Base-by-base conservation (phyloP, 2,888 invertebrate genomes). In the Synanthedon myopaeformis region DNA sequence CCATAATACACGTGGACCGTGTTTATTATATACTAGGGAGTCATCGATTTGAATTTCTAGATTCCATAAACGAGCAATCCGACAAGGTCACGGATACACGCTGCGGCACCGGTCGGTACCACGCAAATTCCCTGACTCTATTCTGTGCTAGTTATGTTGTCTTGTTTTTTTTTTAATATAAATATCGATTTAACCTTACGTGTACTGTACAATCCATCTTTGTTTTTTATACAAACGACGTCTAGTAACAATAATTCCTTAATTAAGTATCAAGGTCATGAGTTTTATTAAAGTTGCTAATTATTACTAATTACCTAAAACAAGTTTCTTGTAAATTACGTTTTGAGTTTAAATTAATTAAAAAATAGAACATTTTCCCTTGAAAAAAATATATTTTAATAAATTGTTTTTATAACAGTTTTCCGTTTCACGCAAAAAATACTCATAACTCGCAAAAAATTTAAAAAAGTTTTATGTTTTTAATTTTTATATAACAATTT, bases 51-150 rank as follows among this genome's bases (percentile, higher is more conserved):
- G 70, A 71, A 76, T 77, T 63, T 35, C 35, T 35, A 35, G 35
- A 72, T 67, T 69, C 66, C 62, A 70, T 65, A 72, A 74, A 72
- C 68, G 71, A 75, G 65, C 70, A 69, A 72, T 13, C 54, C 42
- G 59, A 58, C 80, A 86, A 84, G 86, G 86, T 80, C 80, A 76
- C 60, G 35, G 35, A 35, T 35, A 35, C 35, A 35, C 35, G 72
- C 78, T 78, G 74, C 74, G 74, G 86, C 85, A 82, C 86, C 86
- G 82, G 81, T 64, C 75, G 65, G 85, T 85, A 81, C 86, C 86
- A 84, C 65, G 81, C 75, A 69, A 73, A 69, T 71, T 59, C 61
- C 59, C 58, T 57, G 58, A 58, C 53, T 73, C 72, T 71, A 67
- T 65, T 64, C 66, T 61, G 65, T 45, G 14, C 45, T 45, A 45